Evolutionary conservation across 2,888 invertebrate genomes (phyloP).

Genomic region (Rhagonycha lutea): DNA sequence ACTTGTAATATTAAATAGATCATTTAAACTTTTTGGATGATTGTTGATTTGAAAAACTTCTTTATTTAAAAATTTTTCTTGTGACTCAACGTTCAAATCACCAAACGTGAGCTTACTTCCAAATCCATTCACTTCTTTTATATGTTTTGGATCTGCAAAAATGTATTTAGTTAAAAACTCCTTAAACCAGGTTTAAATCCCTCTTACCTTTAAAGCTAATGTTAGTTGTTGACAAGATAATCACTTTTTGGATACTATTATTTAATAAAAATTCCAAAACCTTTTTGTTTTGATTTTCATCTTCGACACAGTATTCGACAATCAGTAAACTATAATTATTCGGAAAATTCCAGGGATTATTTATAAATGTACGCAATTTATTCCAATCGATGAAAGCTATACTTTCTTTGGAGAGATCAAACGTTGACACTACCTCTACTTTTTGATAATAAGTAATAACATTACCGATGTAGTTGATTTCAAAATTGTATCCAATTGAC

Average conservation of each 20-base stretch:
- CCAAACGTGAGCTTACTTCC: constrained; percentile 6
- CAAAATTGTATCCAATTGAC: not conserved
- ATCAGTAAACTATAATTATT: constrained; percentile 5
- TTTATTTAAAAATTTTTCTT: constrained; percentile 5
- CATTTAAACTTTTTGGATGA: constrained; percentile 3
- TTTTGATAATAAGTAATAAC: constrained; percentile 5
- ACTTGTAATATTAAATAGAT: constrained; percentile 6
- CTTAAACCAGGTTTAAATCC: not conserved
- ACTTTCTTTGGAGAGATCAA: not conserved
- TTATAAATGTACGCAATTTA: not conserved
- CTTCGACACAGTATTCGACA: constrained; percentile 9
- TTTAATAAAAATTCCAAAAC: not conserved
- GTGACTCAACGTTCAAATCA: constrained; percentile 8
- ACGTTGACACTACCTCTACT: not conserved
- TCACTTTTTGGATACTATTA: not conserved
- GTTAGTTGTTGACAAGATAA: not conserved
- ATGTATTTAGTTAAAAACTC: not conserved
- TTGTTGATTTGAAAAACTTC: not conserved
- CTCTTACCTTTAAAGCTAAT: not conserved
- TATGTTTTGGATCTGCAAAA: not conserved
- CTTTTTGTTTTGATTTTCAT: not conserved
- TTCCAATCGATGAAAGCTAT: constrained; percentile 7
- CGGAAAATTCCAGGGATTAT: too few relatives aligned
- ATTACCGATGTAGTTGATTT: constrained; percentile 14
- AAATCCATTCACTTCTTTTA: constrained; percentile 5